Evolutionary conservation across 92 coral and sea anemone genomes (phyloP).

Genomic region (Chrysogorgia sp.): DNA sequence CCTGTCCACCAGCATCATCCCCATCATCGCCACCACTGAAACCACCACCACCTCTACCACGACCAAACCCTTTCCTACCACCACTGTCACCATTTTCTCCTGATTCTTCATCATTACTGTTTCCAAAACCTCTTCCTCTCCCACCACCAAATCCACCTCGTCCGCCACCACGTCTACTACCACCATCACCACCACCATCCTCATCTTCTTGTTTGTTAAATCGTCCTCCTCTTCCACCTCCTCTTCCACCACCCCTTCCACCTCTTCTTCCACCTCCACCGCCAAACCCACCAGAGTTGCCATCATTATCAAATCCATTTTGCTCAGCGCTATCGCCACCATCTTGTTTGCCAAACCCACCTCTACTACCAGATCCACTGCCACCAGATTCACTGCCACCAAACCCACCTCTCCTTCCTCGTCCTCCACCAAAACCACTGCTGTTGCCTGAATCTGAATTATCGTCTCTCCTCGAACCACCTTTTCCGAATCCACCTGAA

Average conservation of each 20-base stretch:
- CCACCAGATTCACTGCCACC: conserved; percentile 23
- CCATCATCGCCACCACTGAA: conserved; percentile 28
- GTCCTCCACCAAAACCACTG: conserved; percentile 24
- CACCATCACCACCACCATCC: conserved; percentile 17
- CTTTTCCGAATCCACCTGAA: background rate
- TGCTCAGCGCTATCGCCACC: conserved; percentile 7
- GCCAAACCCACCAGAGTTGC: conserved; percentile 28
- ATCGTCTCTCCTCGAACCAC: conserved; percentile 1
- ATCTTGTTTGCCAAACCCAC: background rate
- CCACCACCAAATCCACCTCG: conserved; percentile 13
- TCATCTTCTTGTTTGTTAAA: background rate
- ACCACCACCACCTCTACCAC: conserved; percentile 36
- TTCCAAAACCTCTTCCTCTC: conserved; percentile 14
- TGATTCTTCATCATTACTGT: background rate
- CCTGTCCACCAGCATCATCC: conserved; percentile 35
- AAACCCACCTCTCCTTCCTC: conserved; percentile 6
- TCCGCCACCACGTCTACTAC: conserved; percentile 17
- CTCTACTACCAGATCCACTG: conserved; percentile 5
- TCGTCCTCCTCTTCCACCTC: conserved; percentile 29
- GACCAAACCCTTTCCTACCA: conserved; percentile 30
- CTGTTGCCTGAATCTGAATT: background rate
- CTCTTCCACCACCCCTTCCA: conserved; percentile 19
- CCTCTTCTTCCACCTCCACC: conserved; percentile 29
- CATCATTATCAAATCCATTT: conserved; percentile 28
- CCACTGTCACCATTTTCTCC: conserved; percentile 10